Percentiles rank a stretch among this genome's conserved stretches.
These are phyloP conservation scores for Myotis daubentonii DNA, from an alignment of 2,797 vertebrate genomes.

Conservation along the genomic window DNA sequence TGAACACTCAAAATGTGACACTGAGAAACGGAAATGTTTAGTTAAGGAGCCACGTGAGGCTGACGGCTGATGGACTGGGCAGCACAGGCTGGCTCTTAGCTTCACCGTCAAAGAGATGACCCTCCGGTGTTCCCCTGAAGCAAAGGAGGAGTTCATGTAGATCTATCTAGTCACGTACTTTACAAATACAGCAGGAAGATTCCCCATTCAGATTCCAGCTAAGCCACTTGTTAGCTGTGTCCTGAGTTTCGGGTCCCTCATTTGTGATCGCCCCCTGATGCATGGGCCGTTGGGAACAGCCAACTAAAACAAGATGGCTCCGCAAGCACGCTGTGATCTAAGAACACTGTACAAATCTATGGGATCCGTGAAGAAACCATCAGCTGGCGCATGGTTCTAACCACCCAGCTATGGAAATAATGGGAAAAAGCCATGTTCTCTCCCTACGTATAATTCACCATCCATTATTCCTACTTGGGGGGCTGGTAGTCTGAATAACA, in stretches of 20 bases:
- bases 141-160: background rate
- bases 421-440: background rate
- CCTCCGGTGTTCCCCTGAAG: background rate
- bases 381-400: background rate
- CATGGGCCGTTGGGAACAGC: background rate
- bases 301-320: background rate
- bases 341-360: background rate
- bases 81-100: background rate
- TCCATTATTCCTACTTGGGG: background rate
- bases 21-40: background rate
- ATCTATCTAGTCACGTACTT: background rate
- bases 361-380: background rate
- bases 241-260: background rate
- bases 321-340: background rate
- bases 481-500: background rate
- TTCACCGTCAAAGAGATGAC: no score
- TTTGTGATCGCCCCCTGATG: background rate
- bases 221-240: background rate
- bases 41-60: background rate
- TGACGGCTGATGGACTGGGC: background rate
- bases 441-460: background rate
- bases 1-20: background rate
- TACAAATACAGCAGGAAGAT: background rate
- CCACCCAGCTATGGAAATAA: background rate
- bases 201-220: slow-evolving; percentile 3